Percentiles rank a stretch among this genome's conserved stretches.
Evolutionary conservation across 1,140 invertebrate genomes (phyloP).

Genomic region (Plodia interpunctella): DNA sequence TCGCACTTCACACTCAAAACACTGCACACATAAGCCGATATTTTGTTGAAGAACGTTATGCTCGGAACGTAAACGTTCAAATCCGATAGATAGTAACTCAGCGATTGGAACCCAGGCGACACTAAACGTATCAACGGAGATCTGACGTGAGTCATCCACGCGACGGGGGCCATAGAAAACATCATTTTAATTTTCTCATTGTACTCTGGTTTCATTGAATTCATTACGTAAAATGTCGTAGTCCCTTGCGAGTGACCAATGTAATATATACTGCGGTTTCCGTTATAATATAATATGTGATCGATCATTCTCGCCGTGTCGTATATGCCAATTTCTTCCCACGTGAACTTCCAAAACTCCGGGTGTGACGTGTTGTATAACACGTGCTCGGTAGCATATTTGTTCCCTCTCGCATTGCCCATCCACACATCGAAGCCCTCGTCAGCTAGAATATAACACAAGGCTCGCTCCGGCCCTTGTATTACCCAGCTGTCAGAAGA

Average conservation of each 20-base stretch:
- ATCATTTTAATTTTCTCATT: slow-evolving; percentile 79
- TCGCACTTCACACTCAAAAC: slow-evolving; percentile 73
- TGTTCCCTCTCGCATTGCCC: slow-evolving; percentile 84
- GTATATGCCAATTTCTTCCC: slow-evolving; percentile 85
- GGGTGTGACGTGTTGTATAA: slow-evolving; percentile 46
- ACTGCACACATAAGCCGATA: slow-evolving; percentile 71
- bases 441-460: slow-evolving; percentile 74
- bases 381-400: slow-evolving; percentile 79
- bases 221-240: slow-evolving; percentile 72
- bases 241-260: slow-evolving; percentile 81
- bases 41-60: slow-evolving; percentile 65
- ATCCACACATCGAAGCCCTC: slow-evolving; percentile 86
- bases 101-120: slow-evolving; percentile 67
- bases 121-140: slow-evolving; percentile 75
- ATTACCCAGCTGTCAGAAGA: slow-evolving; percentile 79
- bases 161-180: slow-evolving; percentile 82
- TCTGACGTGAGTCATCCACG: slow-evolving; percentile 78
- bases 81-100: slow-evolving; percentile 76
- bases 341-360: slow-evolving; percentile 76
- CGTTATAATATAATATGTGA: slow-evolving; percentile 78
- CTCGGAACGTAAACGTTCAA: slow-evolving; percentile 74
- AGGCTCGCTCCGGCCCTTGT: slow-evolving; percentile 71
- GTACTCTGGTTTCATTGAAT: slow-evolving; percentile 79
- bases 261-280: slow-evolving; percentile 77
- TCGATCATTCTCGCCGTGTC: slow-evolving; percentile 86